Evolutionary conservation across 2,113 vertebrate species (phyloP).

Genomic region (Oreotragus oreotragus): DNA sequence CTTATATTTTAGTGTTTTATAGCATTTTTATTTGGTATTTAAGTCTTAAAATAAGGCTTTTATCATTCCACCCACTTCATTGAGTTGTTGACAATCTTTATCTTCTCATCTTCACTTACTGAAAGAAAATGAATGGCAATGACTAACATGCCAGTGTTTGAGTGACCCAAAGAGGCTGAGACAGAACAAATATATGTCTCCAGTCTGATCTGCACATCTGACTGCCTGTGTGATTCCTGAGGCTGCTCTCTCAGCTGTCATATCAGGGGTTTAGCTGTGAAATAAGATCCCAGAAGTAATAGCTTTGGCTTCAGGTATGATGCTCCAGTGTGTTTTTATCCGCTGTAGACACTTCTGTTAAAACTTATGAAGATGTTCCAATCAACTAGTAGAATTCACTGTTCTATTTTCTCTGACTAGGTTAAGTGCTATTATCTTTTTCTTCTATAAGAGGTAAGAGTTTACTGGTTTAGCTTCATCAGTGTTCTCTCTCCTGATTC

Average conservation of each 20-base stretch:
- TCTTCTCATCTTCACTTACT: not conserved
- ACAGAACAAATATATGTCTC: not conserved
- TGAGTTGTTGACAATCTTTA: not conserved
- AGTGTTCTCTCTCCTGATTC: not conserved
- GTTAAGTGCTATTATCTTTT: not conserved
- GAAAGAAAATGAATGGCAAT: not conserved
- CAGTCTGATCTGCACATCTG: not conserved
- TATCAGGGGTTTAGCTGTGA: not conserved
- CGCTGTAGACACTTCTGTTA: not conserved
- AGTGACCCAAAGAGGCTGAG: not conserved
- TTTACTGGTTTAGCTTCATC: not conserved
- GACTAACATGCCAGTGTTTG: not conserved
- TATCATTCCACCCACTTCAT: not conserved
- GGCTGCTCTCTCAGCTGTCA: fast-evolving
- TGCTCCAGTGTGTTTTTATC: not conserved
- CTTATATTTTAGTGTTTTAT: not conserved
- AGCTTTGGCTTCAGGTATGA: not conserved
- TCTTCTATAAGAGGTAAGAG: not conserved
- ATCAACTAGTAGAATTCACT: not conserved
- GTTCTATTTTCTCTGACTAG: not conserved
- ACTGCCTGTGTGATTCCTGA: not conserved
- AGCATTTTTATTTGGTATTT: not conserved
- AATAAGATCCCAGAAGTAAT: not conserved
- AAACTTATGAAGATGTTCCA: not conserved
- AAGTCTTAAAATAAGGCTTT: not conserved